A percentile compares a stretch with the other conserved stretches of the same genome.
These are phyloP conservation scores for Oreochromis aureus DNA, from an alignment of 2,113 vertebrate species.

Conservation along the genomic window DNA sequence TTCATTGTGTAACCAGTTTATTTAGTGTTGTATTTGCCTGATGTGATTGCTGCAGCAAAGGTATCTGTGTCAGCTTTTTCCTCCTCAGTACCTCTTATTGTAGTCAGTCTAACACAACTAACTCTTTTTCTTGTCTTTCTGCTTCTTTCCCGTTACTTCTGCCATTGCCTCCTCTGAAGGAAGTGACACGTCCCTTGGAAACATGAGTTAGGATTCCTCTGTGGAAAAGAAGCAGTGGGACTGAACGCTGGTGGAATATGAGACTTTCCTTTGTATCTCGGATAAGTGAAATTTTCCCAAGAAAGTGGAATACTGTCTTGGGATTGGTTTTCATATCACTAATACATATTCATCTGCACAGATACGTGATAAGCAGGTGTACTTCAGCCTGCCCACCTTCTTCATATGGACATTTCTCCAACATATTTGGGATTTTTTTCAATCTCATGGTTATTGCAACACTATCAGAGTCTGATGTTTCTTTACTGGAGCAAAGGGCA, in stretches of 20 bases:
- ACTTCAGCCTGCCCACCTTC: neutral
- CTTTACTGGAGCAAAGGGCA: neutral
- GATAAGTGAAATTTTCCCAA: neutral
- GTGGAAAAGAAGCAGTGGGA: neutral
- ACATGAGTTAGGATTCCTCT: slow-evolving; percentile 45
- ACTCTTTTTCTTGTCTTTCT: slow-evolving; percentile 7
- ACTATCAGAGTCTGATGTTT: neutral
- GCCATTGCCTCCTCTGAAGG: slow-evolving; percentile 47
- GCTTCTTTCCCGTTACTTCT: slow-evolving; percentile 9
- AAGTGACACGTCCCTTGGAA: slow-evolving; percentile 65
- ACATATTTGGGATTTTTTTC: neutral
- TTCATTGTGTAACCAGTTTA: neutral
- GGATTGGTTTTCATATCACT: neutral
- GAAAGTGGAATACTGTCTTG: neutral
- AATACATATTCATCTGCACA: neutral
- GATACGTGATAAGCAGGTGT: neutral
- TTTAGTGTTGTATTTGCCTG: neutral
- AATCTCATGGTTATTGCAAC: neutral
- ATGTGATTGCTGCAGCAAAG: slow-evolving; percentile 7
- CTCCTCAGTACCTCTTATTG: neutral
- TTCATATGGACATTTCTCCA: neutral
- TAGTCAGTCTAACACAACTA: neutral
- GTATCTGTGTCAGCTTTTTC: neutral
- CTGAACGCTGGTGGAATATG: neutral
- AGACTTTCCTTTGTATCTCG: slow-evolving; percentile 13